Base-by-base conservation (phyloP, 1,140 invertebrate genomes). In the Drosophila quadrilineata region DNA sequence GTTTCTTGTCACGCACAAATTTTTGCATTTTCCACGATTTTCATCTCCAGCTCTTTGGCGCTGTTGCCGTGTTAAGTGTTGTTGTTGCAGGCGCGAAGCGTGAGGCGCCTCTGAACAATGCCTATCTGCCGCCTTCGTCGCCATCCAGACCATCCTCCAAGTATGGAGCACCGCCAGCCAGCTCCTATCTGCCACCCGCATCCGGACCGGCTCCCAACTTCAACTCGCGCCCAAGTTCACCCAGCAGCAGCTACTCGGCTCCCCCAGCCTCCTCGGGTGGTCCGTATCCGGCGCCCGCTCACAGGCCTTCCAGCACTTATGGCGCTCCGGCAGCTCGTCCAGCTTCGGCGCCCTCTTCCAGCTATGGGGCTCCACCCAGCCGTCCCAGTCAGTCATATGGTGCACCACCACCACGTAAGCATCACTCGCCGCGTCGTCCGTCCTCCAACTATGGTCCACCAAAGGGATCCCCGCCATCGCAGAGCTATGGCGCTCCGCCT, bases 221-320 rank as follows among this genome's bases (percentile, higher is more conserved):
- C 73, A 75, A 73, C 58, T 46, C 87, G 14, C 70, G 54, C 10
- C 74, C 87, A 12, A 90, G 89, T 16, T 90, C 91, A 0, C 91
- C 90, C 36, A 90, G 88, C 36, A 90, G 88, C 31, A 88, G 89
- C 46, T 91, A 91, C 65, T 90, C 91, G 16, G 91, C 91, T 10
- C 90, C 90, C 6, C 56, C 68, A 4, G 40, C 41, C 9, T 69
- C 71, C 0, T 71, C 71, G 10, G 73, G 84, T 3, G 82, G 82
- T 0, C 79, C 87, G 0, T 91, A 90, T 67, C 77, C 80, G 14
- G 69, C 89, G 21, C 77, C 89, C 0, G 85, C 80, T 4, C 73
- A 91, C 59, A 91, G 69, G 2, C 84, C 88, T 0, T 91, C 91
- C 1, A 89, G 88, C 2, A 89, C 87, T 10, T 91, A 91, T 67